Conservation (phyloP, 2,113 vertebrate species). For the Hippocampus comes region DNA sequence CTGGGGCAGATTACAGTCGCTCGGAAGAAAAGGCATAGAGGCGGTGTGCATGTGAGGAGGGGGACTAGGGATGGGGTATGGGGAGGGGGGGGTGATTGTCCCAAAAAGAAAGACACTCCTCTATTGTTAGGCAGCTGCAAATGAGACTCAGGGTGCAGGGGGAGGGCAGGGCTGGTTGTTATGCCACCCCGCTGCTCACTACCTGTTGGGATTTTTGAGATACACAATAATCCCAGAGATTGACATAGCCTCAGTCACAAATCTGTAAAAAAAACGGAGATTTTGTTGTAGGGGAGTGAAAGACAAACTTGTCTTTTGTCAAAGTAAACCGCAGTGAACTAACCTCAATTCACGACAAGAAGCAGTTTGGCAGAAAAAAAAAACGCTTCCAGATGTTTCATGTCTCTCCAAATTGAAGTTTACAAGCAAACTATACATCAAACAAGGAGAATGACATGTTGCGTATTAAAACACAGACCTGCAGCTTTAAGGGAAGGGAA, state of each 20-base stretch:
- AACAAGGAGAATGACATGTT: too few relatives aligned
- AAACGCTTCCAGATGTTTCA: not conserved
- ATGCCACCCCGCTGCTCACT: slow-evolving; percentile 41
- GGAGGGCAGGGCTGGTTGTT: slow-evolving; percentile 45
- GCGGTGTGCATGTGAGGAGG: slow-evolving; percentile 14
- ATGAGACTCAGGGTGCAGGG: slow-evolving; percentile 20
- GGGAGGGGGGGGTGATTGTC: slow-evolving; percentile 45
- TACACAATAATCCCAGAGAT: not conserved
- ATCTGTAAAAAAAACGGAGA: too few relatives aligned
- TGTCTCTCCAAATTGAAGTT: too few relatives aligned
- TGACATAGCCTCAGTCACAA: not conserved
- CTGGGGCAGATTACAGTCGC: slow-evolving; percentile 27
- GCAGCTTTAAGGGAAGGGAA: too few relatives aligned
- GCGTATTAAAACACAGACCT: too few relatives aligned
- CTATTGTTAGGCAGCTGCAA: slow-evolving; percentile 54
- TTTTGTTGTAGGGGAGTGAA: too few relatives aligned
- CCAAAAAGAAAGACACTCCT: slow-evolving; percentile 45
- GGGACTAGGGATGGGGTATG: slow-evolving; percentile 8
- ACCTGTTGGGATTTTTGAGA: slow-evolving; percentile 52
- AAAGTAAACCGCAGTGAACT: too few relatives aligned
- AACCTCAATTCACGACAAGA: too few relatives aligned
- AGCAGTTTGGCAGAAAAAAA: too few relatives aligned
- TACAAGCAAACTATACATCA: too few relatives aligned
- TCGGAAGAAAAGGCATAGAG: slow-evolving; percentile 21
- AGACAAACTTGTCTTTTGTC: too few relatives aligned